A percentile compares a stretch with the other conserved stretches of the same genome.
Conservation (phyloP, 2,113 vertebrate genomes). For the Erinaceus europaeus region DNA sequence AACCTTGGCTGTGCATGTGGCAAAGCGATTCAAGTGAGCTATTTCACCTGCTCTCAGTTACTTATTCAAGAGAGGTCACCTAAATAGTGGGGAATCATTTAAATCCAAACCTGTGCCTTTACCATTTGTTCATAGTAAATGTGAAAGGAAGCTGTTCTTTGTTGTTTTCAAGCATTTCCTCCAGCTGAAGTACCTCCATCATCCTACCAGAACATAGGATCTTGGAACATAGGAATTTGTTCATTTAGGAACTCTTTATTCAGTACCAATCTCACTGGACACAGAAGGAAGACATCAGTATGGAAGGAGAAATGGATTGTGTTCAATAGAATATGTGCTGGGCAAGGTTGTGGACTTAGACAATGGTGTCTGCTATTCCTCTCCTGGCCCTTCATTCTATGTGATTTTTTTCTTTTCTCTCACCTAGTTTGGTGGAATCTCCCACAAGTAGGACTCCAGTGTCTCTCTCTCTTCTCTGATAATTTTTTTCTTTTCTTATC, state of each 20-base stretch:
- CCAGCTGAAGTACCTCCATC: neutral
- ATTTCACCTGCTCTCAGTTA: no score
- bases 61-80: neutral
- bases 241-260: neutral
- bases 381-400: no score
- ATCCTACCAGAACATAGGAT: neutral
- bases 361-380: neutral
- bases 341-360: neutral
- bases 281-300: neutral
- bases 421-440: no score
- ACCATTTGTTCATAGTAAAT: neutral
- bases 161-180: neutral
- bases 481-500: no score
- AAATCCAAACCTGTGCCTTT: neutral
- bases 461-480: neutral
- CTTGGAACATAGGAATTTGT: neutral
- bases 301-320: no score
- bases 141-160: neutral
- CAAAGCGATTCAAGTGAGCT: no score
- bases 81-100: neutral
- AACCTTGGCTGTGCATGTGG: no score
- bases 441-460: neutral
- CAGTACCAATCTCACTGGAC: neutral
- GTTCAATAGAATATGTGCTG: neutral
- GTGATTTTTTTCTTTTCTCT: no score